Percentiles rank a stretch among this genome's conserved stretches.
These are phyloP conservation scores for Mycalesis mineus DNA, from an alignment of 2,888 invertebrate species.

Conservation along the genomic window DNA sequence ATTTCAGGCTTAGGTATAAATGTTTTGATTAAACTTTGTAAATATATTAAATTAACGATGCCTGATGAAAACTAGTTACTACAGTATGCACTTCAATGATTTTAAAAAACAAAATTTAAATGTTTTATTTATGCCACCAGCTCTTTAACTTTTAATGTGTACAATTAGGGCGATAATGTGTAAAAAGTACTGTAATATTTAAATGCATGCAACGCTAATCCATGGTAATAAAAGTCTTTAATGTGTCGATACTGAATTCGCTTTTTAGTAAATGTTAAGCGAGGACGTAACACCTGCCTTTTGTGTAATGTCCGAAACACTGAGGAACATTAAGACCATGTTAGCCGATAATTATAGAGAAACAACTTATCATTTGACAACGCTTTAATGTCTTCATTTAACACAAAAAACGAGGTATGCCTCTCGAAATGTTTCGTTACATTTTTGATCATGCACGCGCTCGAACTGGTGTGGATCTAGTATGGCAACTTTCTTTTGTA, in stretches of 20 bases:
- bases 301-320: constrained; percentile 5
- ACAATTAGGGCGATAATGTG: not conserved
- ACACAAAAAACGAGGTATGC: not conserved
- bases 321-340: constrained; percentile 1
- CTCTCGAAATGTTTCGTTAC: not conserved
- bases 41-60: no score
- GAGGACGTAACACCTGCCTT: not conserved
- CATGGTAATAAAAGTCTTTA: not conserved
- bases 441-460: no score
- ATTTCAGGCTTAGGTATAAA: no score
- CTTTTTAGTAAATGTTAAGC: constrained; percentile 10
- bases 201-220: constrained; percentile 1
- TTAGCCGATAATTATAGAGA: constrained; percentile 2
- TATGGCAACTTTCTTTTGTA: not conserved
- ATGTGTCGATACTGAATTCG: constrained; percentile 2
- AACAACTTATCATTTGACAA: constrained; percentile 5
- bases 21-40: no score
- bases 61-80: no score
- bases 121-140: not conserved
- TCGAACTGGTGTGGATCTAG: no score
- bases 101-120: not conserved
- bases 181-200: not conserved
- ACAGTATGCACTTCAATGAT: no score
- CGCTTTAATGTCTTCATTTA: constrained; percentile 11
- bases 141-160: not conserved